Percentiles rank a stretch among this genome's conserved stretches.
These are phyloP conservation scores for Diaphora mendica DNA, from an alignment of 2,888 invertebrate genomes.

Conservation along the genomic window DNA sequence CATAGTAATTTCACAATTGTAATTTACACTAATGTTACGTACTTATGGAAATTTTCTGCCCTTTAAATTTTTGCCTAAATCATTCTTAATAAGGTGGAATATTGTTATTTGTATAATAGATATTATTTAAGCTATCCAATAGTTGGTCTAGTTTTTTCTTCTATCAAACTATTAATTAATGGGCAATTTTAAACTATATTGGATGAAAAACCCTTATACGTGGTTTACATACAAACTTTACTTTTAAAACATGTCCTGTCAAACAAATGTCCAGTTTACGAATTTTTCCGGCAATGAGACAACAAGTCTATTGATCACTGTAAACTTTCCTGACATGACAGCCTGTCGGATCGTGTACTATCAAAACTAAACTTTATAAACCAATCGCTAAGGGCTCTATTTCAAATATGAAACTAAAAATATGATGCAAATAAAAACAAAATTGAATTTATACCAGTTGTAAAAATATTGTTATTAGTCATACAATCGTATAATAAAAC, in stretches of 20 bases:
- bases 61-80: background rate
- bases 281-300: background rate
- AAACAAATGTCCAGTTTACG: background rate
- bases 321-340: background rate
- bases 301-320: background rate
- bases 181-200: no score
- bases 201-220: background rate
- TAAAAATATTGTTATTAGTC: no score
- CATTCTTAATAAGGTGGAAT: background rate
- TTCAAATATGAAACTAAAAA: background rate
- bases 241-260: background rate
- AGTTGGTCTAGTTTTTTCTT: background rate
- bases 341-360: background rate
- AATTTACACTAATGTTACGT: background rate
- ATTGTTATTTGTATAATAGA: background rate
- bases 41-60: background rate
- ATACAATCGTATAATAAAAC: no score
- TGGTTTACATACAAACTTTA: background rate
- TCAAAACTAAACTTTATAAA: background rate
- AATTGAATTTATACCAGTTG: no score
- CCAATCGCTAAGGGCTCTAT: background rate
- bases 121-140: background rate
- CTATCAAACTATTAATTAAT: no score
- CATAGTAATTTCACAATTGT: background rate
- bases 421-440: no score